Conservation (phyloP, 2,888 invertebrate genomes). For the Arge pagana region DNA sequence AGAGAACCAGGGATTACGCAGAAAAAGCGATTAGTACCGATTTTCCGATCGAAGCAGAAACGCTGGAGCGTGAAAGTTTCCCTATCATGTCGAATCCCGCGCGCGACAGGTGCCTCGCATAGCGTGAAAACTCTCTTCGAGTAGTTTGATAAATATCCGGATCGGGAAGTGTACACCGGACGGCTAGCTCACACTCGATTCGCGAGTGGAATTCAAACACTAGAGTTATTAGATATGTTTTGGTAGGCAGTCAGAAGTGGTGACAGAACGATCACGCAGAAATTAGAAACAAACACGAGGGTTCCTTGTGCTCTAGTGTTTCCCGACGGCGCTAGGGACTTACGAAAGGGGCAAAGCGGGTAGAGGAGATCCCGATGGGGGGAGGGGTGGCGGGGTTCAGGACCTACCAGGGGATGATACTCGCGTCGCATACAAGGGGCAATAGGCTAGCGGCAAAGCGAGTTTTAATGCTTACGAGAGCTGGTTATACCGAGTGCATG, state of each 20-base stretch:
- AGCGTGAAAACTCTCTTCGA: too few relatives aligned
- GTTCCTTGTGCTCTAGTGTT: slow-evolving; percentile 18
- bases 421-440: slow-evolving; percentile 3
- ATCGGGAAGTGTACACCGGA: too few relatives aligned
- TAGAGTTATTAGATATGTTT: slow-evolving; percentile 22
- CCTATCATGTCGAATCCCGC: too few relatives aligned
- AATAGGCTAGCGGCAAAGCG: slow-evolving; percentile 37
- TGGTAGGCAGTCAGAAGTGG: slow-evolving; percentile 21
- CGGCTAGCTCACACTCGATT: too few relatives aligned
- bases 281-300: slow-evolving; percentile 23
- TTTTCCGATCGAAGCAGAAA: too few relatives aligned
- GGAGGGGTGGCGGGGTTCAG: slow-evolving; percentile 13
- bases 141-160: too few relatives aligned
- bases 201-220: slow-evolving; percentile 16
- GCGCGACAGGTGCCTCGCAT: too few relatives aligned
- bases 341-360: slow-evolving; percentile 27
- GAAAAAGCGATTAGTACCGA: too few relatives aligned
- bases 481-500: slow-evolving; percentile 13
- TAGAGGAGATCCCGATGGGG: slow-evolving; percentile 14
- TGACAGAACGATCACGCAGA: slow-evolving; percentile 23
- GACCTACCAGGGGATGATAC: slow-evolving; percentile 12
- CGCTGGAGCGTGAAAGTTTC: too few relatives aligned
- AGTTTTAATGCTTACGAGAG: slow-evolving; percentile 43
- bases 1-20: too few relatives aligned
- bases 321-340: slow-evolving; percentile 20